Evolutionary conservation across 2,888 invertebrate species (phyloP), one percentile per base, ranked within the genome.

Genomic region (Xanthia icteritia): DNA sequence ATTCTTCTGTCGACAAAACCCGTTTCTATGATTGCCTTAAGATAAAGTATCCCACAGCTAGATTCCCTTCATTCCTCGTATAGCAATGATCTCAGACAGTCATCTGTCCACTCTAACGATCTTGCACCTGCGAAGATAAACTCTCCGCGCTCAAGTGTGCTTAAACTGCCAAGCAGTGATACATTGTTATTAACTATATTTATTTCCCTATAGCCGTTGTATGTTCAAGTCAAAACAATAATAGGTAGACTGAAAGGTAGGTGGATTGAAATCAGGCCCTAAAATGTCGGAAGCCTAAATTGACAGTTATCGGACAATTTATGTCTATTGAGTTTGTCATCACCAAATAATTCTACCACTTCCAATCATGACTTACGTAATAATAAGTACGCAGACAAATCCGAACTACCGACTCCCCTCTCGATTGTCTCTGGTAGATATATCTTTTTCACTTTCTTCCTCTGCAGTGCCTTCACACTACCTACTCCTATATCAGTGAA

Each of bases 381-480:
- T 73, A 77, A 82, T 23, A 90, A 69, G 73, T 84, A 90, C 1
- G 90, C 77, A 0, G 91, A 88, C 6, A 92, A 74, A 69, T 93
- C 91, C 0, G 91, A 90, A 78, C 92, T 92, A 1, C 95, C 96
- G 4, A 94, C 93, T 0, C 93, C 94, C 51, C 88, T 90, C 15
- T 95, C 93, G 48, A 91, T 90, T 0, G 93, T 94, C 51, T 94
- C 93, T 0, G 94, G 95, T n/a, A 94, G 76, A 76, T 95, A 94
- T 17, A 95, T 86, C 74, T 87, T 92, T 39, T 88, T 93, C 0
- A 94, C 91, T 77, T 89, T 93, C 68, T 90, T 94, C 77, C 89
- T 91, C 23, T 90, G 92, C 5, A 93, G 76, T 0, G 92, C 84
- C 66, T 92, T 94, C 0, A 95, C 88, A 69, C 91, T 93, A 0